Percentiles rank a stretch among this genome's conserved stretches.
phyloP scores from a whole-genome alignment of 2,888 invertebrate species.

The Agrypnus murinus region DNA sequence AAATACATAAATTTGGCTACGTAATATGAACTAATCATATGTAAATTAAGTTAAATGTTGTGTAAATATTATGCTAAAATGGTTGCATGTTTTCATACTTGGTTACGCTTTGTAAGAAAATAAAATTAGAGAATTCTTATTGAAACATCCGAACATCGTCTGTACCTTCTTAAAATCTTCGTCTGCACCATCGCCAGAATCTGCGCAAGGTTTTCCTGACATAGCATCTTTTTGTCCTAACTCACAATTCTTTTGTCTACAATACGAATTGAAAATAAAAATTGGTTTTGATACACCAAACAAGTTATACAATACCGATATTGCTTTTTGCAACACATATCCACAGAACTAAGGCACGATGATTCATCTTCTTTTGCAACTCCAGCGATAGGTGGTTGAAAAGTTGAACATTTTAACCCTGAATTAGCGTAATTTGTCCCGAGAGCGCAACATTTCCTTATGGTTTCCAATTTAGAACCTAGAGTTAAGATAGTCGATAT shows the following conservation, averaged over 20 bases:
- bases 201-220: conserved; percentile 68
- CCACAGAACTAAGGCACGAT: conserved; percentile 77
- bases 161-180: conserved; percentile 56
- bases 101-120: too few relatives aligned
- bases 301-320: conserved; percentile 66
- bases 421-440: conserved; percentile 67
- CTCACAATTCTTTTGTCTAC: conserved; percentile 72
- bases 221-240: conserved; percentile 73
- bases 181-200: conserved; percentile 34
- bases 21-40: too few relatives aligned
- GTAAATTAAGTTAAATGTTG: too few relatives aligned
- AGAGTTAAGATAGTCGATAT: conserved; percentile 42
- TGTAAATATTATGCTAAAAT: too few relatives aligned
- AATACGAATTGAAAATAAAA: conserved; percentile 56
- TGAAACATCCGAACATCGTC: too few relatives aligned
- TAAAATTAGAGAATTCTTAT: too few relatives aligned
- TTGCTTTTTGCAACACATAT: conserved; percentile 78
- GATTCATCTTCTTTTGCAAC: conserved; percentile 76
- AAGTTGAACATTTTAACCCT: conserved; percentile 63
- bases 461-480: conserved; percentile 63
- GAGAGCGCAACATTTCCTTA: conserved; percentile 66
- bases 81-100: too few relatives aligned
- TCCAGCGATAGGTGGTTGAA: conserved; percentile 71
- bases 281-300: not conserved
- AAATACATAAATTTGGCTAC: too few relatives aligned